Evolutionary conservation across 2,888 invertebrate species (phyloP).

Genomic region (Tiphia femorata): DNA sequence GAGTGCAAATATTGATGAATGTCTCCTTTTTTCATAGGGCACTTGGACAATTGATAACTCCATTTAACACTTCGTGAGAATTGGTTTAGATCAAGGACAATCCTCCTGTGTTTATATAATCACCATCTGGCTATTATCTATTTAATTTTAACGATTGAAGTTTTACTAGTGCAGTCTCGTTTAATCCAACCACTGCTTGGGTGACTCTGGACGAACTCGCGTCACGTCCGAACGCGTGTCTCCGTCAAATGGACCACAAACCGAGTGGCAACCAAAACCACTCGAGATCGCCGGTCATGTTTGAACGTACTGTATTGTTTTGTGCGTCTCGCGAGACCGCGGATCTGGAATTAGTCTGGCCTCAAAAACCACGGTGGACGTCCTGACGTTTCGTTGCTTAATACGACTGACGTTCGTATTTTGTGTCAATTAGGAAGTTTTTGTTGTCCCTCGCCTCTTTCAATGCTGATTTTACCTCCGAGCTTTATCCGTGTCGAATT

Average conservation of each 20-base stretch:
- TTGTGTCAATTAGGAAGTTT: conserved; percentile 13
- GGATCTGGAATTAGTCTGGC: conserved; percentile 57
- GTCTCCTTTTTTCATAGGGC: too few species aligned
- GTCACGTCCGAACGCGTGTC: conserved; percentile 33
- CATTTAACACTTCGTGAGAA: too few species aligned
- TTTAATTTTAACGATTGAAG: conserved; percentile 1
- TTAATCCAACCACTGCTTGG: conserved; percentile 29
- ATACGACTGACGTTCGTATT: conserved; percentile 21
- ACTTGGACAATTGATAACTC: too few species aligned
- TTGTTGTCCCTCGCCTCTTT: background rate
- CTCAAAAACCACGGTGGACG: conserved; percentile 52
- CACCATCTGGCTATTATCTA: too few species aligned
- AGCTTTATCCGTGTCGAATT: background rate
- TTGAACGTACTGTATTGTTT: conserved; percentile 59
- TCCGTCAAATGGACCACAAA: conserved; percentile 54
- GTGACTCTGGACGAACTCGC: conserved; percentile 22
- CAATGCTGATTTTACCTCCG: background rate
- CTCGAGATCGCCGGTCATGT: conserved; percentile 41
- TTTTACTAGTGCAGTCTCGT: conserved; percentile 21
- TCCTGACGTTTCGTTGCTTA: conserved; percentile 17
- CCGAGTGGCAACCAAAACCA: conserved; percentile 48
- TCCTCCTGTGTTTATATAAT: too few species aligned
- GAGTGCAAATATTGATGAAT: too few species aligned
- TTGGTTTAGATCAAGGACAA: background rate
- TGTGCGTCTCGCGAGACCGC: conserved; percentile 59